These are phyloP conservation scores for Thinocorus orbignyianus DNA, from an alignment of 2,113 vertebrate genomes.

Conservation along the genomic window DNA sequence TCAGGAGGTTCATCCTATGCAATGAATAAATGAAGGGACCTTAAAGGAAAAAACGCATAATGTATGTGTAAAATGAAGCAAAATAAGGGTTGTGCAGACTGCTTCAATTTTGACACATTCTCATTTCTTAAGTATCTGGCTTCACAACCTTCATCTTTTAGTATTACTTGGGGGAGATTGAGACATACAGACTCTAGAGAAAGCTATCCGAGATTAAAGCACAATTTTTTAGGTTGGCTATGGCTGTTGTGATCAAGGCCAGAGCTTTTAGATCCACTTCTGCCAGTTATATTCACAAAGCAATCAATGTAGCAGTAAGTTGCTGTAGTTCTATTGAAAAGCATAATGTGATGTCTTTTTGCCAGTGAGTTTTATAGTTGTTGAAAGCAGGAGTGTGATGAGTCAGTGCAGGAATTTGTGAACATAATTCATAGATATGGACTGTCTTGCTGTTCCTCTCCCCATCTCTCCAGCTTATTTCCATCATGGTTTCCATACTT, in stretches of 20 bases:
- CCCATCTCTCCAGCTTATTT: background rate
- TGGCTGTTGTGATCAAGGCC: background rate
- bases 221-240: no score
- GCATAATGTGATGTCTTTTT: background rate
- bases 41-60: background rate
- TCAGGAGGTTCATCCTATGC: background rate
- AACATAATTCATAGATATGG: accelerated
- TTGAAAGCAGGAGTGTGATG: background rate
- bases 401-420: background rate
- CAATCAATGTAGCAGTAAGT: background rate
- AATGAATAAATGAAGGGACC: background rate
- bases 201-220: background rate
- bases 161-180: background rate
- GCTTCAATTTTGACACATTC: background rate
- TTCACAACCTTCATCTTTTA: background rate
- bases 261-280: background rate
- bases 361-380: background rate
- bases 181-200: background rate
- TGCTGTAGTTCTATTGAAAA: background rate
- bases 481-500: background rate
- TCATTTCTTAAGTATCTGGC: background rate
- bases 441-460: background rate
- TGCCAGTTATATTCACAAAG: background rate
- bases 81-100: background rate
- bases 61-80: background rate